Evolutionary conservation across 1,140 invertebrate genomes (phyloP).

Genomic region (Drosophila azteca): DNA sequence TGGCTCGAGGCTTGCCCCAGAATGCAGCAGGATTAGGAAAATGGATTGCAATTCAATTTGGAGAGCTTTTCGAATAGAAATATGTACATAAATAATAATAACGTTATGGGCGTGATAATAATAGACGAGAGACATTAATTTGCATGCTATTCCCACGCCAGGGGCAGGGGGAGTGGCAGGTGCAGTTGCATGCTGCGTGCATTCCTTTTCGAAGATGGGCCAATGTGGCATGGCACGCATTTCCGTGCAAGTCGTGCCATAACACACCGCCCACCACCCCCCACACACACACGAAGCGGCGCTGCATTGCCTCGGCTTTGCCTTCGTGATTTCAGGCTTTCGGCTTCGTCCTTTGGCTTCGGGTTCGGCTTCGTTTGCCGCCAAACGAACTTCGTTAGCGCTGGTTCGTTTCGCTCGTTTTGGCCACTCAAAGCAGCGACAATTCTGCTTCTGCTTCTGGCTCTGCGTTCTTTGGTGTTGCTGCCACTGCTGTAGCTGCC

Average conservation of each 20-base stretch:
- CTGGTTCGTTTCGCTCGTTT: constrained; percentile 15
- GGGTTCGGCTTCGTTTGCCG: constrained; percentile 24
- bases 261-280: neutral
- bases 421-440: constrained; percentile 61
- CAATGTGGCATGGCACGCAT: neutral
- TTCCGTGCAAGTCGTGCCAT: constrained; percentile 56
- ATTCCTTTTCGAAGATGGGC: no score
- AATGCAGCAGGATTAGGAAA: neutral
- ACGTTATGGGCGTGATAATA: constrained; percentile 7
- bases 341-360: neutral
- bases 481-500: no score
- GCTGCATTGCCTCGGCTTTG: constrained; percentile 38
- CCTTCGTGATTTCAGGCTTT: neutral
- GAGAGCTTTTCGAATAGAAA: no score
- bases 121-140: constrained; percentile 9
- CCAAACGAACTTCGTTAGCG: constrained; percentile 10
- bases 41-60: no score
- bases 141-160: neutral
- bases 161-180: neutral
- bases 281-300: neutral
- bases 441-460: constrained; percentile 35
- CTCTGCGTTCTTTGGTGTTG: neutral
- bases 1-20: neutral
- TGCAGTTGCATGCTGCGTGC: constrained; percentile 1
- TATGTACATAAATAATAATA: no score